Percentiles rank a stretch among this genome's conserved stretches.
Evolutionary conservation across 2,797 vertebrate genomes (phyloP).

Genomic region (Lophotriccus pileatus): DNA sequence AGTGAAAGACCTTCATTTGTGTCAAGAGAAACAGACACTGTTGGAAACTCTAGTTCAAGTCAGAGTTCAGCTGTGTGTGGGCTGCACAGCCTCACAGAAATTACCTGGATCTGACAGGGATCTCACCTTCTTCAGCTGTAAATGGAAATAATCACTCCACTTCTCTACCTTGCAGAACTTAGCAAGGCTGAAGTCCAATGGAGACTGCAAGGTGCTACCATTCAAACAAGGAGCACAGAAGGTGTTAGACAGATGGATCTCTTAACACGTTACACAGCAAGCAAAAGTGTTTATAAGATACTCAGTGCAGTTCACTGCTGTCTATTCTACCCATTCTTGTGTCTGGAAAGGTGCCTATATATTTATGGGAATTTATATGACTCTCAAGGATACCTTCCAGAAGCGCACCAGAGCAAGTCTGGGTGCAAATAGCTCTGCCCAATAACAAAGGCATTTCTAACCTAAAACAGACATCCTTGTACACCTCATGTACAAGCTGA

Average conservation of each 20-base stretch:
- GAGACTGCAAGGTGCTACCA: background rate
- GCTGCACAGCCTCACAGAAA: background rate
- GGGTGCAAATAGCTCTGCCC: background rate
- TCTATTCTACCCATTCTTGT: background rate
- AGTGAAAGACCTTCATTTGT: background rate
- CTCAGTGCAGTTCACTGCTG: background rate
- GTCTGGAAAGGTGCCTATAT: background rate
- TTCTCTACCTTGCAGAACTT: background rate
- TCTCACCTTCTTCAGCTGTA: background rate
- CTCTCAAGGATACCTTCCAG: background rate
- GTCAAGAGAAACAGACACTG: background rate
- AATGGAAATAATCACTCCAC: background rate
- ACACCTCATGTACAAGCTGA: background rate
- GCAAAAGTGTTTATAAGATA: background rate
- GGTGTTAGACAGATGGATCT: background rate
- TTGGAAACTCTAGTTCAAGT: background rate
- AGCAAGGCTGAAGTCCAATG: background rate
- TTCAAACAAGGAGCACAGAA: background rate
- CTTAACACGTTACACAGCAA: background rate
- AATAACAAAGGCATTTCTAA: background rate
- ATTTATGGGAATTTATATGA: background rate
- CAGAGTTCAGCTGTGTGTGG: background rate
- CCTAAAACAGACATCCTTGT: background rate
- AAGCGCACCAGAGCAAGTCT: background rate
- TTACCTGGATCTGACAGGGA: background rate